Percentiles rank a stretch among this genome's conserved stretches.
These are phyloP conservation scores for Acrocephalus arundinaceus DNA, from an alignment of 2,113 vertebrate species.

Conservation along the genomic window DNA sequence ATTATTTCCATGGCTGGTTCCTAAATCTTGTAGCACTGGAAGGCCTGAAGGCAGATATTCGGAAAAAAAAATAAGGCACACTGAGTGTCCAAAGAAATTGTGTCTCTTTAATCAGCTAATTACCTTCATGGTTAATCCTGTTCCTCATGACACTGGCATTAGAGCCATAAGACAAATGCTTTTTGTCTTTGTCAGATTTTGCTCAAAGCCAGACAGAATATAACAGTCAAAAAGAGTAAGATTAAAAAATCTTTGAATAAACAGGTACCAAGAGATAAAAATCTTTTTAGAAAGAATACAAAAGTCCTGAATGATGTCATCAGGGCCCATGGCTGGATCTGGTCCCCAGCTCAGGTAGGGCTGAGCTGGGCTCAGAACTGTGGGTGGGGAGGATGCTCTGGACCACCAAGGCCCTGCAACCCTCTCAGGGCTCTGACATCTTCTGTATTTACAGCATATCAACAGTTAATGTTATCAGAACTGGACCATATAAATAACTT, in stretches of 20 bases:
- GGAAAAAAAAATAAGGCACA: background rate
- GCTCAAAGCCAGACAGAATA: background rate
- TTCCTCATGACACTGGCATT: fast-evolving
- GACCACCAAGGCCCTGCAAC: background rate
- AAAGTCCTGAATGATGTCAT: fast-evolving
- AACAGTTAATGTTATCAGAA: background rate
- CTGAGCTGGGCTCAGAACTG: fast-evolving
- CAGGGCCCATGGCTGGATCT: background rate
- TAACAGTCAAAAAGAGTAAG: background rate
- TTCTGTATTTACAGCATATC: background rate
- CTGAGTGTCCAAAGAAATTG: too few species aligned
- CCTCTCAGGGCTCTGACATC: background rate
- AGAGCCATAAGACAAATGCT: background rate
- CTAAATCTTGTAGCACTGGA: background rate
- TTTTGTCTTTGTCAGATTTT: background rate
- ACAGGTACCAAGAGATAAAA: fast-evolving
- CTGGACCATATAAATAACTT: background rate
- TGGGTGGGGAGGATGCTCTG: background rate
- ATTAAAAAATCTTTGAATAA: background rate
- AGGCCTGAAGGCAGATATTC: background rate
- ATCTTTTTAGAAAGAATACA: fast-evolving
- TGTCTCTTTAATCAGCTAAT: background rate
- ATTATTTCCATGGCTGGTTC: background rate
- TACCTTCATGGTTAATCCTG: background rate
- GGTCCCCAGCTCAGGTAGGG: background rate